Conservation (phyloP, 2,888 invertebrate species). For the Hyppa rectilinea region DNA sequence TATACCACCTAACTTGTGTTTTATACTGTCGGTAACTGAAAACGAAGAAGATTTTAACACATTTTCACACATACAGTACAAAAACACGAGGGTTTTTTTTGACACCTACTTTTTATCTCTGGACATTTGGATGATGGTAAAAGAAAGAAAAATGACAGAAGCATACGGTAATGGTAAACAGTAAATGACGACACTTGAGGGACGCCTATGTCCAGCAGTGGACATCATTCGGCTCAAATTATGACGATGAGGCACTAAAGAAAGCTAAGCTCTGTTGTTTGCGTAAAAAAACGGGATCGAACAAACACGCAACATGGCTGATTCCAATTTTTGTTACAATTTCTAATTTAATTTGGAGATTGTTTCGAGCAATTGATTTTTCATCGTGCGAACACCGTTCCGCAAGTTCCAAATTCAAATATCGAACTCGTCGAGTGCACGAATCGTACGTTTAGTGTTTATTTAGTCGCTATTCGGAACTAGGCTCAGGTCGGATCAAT, state of each 20-base stretch:
- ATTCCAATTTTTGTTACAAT: not conserved
- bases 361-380: slow-evolving; percentile 1
- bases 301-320: not conserved
- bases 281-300: not conserved
- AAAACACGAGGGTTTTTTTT: not conserved
- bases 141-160: not conserved
- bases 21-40: not conserved
- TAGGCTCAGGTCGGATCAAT: not conserved
- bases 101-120: not conserved
- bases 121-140: not conserved
- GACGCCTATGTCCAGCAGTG: not conserved
- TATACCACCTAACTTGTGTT: slow-evolving; percentile 20
- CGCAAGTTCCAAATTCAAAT: slow-evolving; percentile 18
- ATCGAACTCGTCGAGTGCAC: not conserved
- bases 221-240: not conserved
- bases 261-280: not conserved
- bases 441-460: slow-evolving; percentile 4
- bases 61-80: too few species aligned
- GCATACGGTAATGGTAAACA: too few species aligned
- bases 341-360: not conserved
- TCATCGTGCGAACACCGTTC: not conserved
- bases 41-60: not conserved
- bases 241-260: not conserved
- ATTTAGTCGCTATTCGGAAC: not conserved
- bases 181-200: too few species aligned